Evolutionary conservation across 2,113 vertebrate species (phyloP).

Genomic region (Sinocyclocheilus grahami): DNA sequence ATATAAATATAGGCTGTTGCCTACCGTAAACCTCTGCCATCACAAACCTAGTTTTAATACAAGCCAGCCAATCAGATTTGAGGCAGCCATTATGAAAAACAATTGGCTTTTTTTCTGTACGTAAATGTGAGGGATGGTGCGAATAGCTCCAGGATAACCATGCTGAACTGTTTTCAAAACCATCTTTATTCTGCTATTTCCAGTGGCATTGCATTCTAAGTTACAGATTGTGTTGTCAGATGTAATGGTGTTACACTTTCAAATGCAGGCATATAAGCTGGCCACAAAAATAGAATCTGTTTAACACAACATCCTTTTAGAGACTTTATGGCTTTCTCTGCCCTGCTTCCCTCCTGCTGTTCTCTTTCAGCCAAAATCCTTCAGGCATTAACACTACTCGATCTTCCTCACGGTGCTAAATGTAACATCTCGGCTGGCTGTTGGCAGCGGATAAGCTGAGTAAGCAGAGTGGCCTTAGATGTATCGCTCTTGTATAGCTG

Average conservation of each 20-base stretch:
- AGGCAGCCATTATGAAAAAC: neutral
- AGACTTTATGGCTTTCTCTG: slow-evolving; percentile 14
- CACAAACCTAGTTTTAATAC: slow-evolving; percentile 4
- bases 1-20: neutral
- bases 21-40: neutral
- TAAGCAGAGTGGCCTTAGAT: slow-evolving; percentile 44
- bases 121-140: neutral
- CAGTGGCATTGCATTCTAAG: neutral
- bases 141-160: neutral
- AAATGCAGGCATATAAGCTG: slow-evolving; percentile 6
- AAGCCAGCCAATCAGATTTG: neutral
- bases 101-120: neutral
- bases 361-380: slow-evolving; percentile 31
- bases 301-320: slow-evolving; percentile 8
- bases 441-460: slow-evolving; percentile 48
- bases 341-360: neutral
- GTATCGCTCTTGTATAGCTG: slow-evolving; percentile 41
- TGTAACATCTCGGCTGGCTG: slow-evolving; percentile 37
- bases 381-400: slow-evolving; percentile 39
- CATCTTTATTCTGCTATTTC: neutral
- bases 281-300: too few relatives aligned
- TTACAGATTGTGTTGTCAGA: slow-evolving; percentile 29
- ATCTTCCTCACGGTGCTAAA: slow-evolving; percentile 32
- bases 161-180: slow-evolving; percentile 1
- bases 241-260: slow-evolving; percentile 23